phyloP scores from a whole-genome alignment of 2,113 vertebrate species.

The Helogale parvula region DNA sequence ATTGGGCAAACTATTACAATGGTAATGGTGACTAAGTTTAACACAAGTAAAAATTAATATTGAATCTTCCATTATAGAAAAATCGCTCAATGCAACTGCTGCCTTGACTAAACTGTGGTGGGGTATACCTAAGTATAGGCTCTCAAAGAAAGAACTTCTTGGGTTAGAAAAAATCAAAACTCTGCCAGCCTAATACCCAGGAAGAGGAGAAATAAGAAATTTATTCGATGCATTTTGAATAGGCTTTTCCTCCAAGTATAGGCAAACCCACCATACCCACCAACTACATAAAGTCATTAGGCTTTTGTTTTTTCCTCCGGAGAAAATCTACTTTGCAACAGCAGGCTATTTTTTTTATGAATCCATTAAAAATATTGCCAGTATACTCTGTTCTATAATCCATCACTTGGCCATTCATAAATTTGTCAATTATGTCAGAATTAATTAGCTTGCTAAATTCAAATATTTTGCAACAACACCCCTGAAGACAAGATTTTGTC shows the following conservation, averaged over 20 bases:
- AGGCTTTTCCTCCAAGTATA: not conserved
- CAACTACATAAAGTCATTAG: not conserved
- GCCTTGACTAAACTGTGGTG: not conserved
- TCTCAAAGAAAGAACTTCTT: not conserved
- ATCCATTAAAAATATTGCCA: not conserved
- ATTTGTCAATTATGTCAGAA: conserved; percentile 48
- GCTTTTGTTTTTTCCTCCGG: not conserved
- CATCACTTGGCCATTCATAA: conserved; percentile 32
- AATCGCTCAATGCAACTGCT: not conserved
- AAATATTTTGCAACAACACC: conserved; percentile 55
- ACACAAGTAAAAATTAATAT: not conserved
- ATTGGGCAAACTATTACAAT: not conserved
- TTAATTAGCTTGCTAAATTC: conserved; percentile 46
- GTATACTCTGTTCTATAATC: conserved; percentile 43
- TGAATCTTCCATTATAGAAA: not conserved
- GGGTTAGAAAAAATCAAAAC: not conserved
- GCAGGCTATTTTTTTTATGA: conserved; percentile 27
- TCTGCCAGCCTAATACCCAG: not conserved
- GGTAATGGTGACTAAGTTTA: not conserved
- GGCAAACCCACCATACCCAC: not conserved
- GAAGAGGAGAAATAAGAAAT: not conserved
- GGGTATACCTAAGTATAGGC: not conserved
- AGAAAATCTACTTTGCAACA: conserved; percentile 18
- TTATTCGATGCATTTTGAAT: not conserved
- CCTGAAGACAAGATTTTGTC: conserved; percentile 38